Evolutionary conservation across 2,113 vertebrate species (phyloP).

Genomic region (Aythya baeri): DNA sequence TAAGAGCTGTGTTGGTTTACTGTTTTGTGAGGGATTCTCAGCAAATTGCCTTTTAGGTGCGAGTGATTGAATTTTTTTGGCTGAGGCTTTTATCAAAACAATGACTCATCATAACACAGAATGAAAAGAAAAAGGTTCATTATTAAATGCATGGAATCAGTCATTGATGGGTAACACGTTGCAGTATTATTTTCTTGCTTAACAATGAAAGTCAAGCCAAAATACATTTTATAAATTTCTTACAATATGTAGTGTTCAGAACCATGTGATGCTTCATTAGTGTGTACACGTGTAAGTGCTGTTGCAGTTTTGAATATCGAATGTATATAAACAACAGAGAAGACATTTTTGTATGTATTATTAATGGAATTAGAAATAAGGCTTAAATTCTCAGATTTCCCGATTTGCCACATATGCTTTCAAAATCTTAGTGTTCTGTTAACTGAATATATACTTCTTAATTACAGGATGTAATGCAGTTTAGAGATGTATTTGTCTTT

Average conservation of each 20-base stretch:
- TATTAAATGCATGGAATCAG: neutral
- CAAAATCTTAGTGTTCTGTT: neutral
- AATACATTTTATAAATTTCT: neutral
- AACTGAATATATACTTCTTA: neutral
- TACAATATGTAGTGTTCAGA: neutral
- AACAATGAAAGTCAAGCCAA: neutral
- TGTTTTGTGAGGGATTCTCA: slow-evolving; percentile 11
- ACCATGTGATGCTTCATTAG: neutral
- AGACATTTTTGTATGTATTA: neutral
- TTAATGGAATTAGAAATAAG: neutral
- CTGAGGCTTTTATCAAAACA: slow-evolving; percentile 7
- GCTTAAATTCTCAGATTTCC: neutral
- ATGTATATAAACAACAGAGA: neutral
- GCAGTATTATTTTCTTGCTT: neutral
- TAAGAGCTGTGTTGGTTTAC: neutral
- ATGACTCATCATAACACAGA: slow-evolving; percentile 2
- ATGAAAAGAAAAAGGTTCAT: neutral
- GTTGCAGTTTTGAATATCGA: neutral
- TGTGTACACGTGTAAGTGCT: neutral
- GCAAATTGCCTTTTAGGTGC: neutral
- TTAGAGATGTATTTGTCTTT: neutral
- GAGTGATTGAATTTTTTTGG: neutral
- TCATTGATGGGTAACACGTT: neutral
- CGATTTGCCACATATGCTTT: neutral
- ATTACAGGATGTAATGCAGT: neutral